Evolutionary conservation across 2,888 invertebrate species (phyloP), one percentile per base, ranked within the genome.

Genomic region (Catocala nupta): DNA sequence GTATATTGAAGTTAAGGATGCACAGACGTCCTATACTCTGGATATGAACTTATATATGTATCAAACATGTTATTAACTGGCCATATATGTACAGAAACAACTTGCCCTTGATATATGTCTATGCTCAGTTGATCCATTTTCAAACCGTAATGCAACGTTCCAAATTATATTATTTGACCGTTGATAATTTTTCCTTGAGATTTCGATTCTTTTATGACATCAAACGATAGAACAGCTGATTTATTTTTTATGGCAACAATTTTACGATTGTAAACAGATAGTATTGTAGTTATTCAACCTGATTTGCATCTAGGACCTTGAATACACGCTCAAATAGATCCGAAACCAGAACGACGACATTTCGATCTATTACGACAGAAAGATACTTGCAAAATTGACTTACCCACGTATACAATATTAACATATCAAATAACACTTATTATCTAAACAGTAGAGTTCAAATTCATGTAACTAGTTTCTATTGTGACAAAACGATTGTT

Each of bases 301-400:
- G 81, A 87, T 84, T 83, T 84, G 76, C 82, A 85, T 85, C 82
- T 71, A 72, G 73, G 81, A 84, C 88, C 87, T 88, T 87, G 85
- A 78, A 65, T 77, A 74, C 75, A 76, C 76, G 75, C 75, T 81
- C 81, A 81, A 82, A 83, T 81, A 80, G 81, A 85, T 84, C 73
- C 83, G 63, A 83, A 84, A 86, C 83, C 73, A 79, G 84, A 85
- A 80, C 78, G 74, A 68, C 80, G 71, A 81, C 86, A 84, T 87
- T 84, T 80, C 82, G 65, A 81, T 81, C 71, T 74, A 74, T 88
- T 87, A 80, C 83, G 80, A 86, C 83, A 88, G 68, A 65, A 70
- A 74, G 66, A 71, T 74, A 74, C 65, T 78, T 73, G 59, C 56
- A 48, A 66, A 69, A 67, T 63, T 52, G 52, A 62, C 45, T 10